phyloP scores from a whole-genome alignment of 2,797 vertebrate species.

The Gadopsis bispinosus region DNA sequence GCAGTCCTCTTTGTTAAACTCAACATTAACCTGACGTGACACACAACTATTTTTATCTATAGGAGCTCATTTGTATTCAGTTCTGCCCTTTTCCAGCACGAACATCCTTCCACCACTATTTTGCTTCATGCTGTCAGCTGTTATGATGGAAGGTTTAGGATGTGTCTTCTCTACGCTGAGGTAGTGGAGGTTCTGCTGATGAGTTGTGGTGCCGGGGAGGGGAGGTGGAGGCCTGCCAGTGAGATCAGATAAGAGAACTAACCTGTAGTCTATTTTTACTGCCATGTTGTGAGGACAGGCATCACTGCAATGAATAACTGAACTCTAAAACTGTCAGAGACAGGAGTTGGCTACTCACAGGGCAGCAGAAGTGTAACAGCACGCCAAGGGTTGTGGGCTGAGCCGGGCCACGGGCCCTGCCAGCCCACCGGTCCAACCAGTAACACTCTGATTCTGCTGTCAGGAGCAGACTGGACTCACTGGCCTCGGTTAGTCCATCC shows the following conservation, averaged over 20 bases:
- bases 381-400: slow-evolving; percentile 19
- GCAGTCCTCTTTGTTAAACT: background rate
- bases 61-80: slow-evolving; percentile 29
- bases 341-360: slow-evolving; percentile 12
- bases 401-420: slow-evolving; percentile 24
- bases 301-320: slow-evolving; percentile 21
- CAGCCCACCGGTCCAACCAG: slow-evolving; percentile 25
- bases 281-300: slow-evolving; percentile 36
- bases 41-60: background rate
- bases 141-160: slow-evolving; percentile 19
- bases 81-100: slow-evolving; percentile 11
- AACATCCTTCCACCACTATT: slow-evolving; percentile 20
- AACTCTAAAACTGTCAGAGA: slow-evolving; percentile 48
- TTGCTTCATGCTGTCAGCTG: slow-evolving; percentile 9
- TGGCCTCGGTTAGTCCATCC: background rate
- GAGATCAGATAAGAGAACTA: slow-evolving; percentile 45
- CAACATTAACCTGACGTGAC: background rate
- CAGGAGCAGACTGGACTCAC: background rate
- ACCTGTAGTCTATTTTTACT: slow-evolving; percentile 43
- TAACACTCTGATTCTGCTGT: slow-evolving; percentile 15
- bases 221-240: slow-evolving; percentile 22
- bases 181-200: slow-evolving; percentile 23
- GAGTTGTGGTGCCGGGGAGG: slow-evolving; percentile 7
- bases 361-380: slow-evolving; percentile 5
- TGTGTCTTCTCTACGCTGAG: background rate